phyloP scores from a whole-genome alignment of 1,140 invertebrate genomes.

The Caerostris extrusa region DNA sequence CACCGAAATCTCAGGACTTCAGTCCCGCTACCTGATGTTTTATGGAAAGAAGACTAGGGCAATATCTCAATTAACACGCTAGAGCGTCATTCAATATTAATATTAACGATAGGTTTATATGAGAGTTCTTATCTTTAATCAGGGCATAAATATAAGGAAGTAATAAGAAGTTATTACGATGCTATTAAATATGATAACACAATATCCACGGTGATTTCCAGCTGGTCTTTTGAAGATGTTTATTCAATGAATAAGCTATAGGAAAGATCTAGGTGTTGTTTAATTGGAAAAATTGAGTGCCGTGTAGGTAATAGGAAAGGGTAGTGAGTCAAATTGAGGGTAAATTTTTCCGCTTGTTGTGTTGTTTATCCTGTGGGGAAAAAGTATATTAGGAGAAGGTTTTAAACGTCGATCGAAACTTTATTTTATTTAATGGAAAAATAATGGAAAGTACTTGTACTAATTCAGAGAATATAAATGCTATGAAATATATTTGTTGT shows the following conservation, averaged over 20 bases:
- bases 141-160: conserved; percentile 43
- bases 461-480: too few relatives aligned
- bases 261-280: background rate
- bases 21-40: conserved; percentile 45
- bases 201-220: background rate
- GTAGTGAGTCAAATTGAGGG: background rate
- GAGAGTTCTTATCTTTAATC: conserved; percentile 57
- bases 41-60: conserved; percentile 48
- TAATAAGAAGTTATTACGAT: conserved; percentile 67
- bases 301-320: background rate
- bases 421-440: too few relatives aligned
- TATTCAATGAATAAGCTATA: conserved; percentile 13
- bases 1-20: conserved; percentile 45
- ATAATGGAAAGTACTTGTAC: too few relatives aligned
- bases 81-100: conserved; percentile 68
- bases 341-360: background rate
- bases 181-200: conserved; percentile 41
- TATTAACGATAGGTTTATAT: conserved; percentile 63
- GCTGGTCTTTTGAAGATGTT: conserved; percentile 20
- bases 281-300: conserved; percentile 20
- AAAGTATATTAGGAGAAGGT: too few relatives aligned
- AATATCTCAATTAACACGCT: conserved; percentile 54
- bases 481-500: too few relatives aligned
- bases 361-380: background rate
- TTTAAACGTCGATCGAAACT: too few relatives aligned